Evolutionary conservation across 2,797 vertebrate genomes (phyloP).

Genomic region (Sphenopsis melanotis): DNA sequence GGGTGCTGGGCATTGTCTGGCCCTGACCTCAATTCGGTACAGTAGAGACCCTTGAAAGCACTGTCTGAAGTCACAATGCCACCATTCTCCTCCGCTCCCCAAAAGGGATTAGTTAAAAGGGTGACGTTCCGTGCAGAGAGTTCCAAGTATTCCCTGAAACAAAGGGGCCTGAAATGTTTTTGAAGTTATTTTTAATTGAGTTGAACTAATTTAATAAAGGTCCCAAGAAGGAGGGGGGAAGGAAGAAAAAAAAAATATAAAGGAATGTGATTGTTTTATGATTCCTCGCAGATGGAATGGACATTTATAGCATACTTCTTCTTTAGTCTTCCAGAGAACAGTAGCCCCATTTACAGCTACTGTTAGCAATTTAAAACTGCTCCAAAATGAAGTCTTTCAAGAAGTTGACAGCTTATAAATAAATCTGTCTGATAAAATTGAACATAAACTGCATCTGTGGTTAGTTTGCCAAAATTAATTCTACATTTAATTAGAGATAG

Average conservation of each 20-base stretch:
- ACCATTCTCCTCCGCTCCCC: slow-evolving; percentile 91
- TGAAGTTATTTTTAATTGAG: slow-evolving; percentile 89
- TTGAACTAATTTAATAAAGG: slow-evolving; percentile 88
- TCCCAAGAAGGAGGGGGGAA: slow-evolving; percentile 60
- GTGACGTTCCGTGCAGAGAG: slow-evolving; percentile 92
- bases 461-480: slow-evolving; percentile 84
- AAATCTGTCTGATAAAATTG: slow-evolving; percentile 86
- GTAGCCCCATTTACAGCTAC: slow-evolving; percentile 88
- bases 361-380: slow-evolving; percentile 82
- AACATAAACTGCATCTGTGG: slow-evolving; percentile 82
- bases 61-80: slow-evolving; percentile 94
- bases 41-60: slow-evolving; percentile 96
- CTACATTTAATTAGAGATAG: slow-evolving; percentile 84
- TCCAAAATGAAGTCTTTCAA: slow-evolving; percentile 85
- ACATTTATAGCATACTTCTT: slow-evolving; percentile 87
- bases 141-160: slow-evolving; percentile 91
- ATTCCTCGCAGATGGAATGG: slow-evolving; percentile 88
- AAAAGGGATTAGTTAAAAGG: slow-evolving; percentile 95
- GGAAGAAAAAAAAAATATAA: slow-evolving; percentile 67
- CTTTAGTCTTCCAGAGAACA: slow-evolving; percentile 87
- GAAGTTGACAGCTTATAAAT: slow-evolving; percentile 85
- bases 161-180: slow-evolving; percentile 84
- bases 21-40: slow-evolving; percentile 98
- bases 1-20: slow-evolving; percentile 96
- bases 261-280: slow-evolving; percentile 85